Evolutionary conservation across 2,113 vertebrate species (phyloP).

Genomic region (Elachura formosa): DNA sequence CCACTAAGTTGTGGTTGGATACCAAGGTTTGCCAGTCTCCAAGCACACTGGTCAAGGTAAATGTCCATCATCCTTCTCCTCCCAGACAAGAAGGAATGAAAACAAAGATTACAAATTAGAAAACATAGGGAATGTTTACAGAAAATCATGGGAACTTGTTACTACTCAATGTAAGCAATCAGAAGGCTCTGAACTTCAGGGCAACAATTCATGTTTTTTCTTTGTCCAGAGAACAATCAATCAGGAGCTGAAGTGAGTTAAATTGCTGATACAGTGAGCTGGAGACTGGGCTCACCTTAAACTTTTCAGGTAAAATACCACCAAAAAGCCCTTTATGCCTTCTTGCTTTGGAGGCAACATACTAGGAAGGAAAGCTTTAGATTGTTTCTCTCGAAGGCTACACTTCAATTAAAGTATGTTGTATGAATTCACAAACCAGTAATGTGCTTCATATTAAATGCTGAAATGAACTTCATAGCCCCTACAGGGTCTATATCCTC

Average conservation of each 20-base stretch:
- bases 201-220: neutral
- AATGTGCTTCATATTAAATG: neutral
- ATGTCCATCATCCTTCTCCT: no score
- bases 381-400: neutral
- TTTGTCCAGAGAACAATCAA: neutral
- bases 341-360: neutral
- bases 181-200: no score
- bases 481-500: neutral
- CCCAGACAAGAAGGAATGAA: no score
- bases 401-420: neutral
- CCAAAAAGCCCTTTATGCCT: neutral
- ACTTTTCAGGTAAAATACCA: neutral
- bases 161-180: no score
- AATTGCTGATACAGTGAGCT: neutral
- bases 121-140: no score
- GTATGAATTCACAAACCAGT: neutral
- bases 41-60: no score
- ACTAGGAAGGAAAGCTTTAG: neutral
- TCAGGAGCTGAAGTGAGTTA: neutral
- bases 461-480: neutral
- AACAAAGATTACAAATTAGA: no score
- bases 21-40: no score
- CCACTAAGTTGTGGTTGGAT: no score
- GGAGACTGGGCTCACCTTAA: neutral
- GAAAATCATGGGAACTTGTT: no score